Percentiles rank a stretch among this genome's conserved stretches.
phyloP scores from a whole-genome alignment of 2,888 invertebrate genomes.

The Eupelmus urozonus region DNA sequence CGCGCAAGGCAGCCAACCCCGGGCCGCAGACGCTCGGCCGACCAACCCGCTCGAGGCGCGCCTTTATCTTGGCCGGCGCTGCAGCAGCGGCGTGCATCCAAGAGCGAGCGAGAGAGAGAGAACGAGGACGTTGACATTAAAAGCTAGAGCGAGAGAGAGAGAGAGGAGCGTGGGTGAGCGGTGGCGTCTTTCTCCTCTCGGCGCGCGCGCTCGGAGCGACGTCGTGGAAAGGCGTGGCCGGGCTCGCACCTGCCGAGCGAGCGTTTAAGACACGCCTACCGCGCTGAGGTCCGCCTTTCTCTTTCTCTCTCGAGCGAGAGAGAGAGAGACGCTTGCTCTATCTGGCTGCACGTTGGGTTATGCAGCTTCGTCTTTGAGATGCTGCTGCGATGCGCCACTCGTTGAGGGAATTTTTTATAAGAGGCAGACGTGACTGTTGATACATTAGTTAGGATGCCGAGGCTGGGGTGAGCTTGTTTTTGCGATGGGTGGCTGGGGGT shows the following conservation, averaged over 20 bases:
- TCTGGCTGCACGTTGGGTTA: not conserved
- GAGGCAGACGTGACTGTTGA: slow-evolving; percentile 42
- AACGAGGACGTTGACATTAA: slow-evolving; percentile 62
- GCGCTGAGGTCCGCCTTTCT: slow-evolving; percentile 57
- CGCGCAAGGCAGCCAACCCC: too few relatives aligned
- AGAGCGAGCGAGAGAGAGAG: slow-evolving; percentile 9
- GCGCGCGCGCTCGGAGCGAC: slow-evolving; percentile 9
- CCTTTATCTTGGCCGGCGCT: slow-evolving; percentile 27
- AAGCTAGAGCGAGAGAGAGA: not conserved
- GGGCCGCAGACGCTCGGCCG: not conserved
- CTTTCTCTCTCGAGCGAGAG: slow-evolving; percentile 42
- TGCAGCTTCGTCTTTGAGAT: not conserved
- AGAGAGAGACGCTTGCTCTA: slow-evolving; percentile 23
- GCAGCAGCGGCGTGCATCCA: not conserved
- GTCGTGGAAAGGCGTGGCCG: slow-evolving; percentile 73
- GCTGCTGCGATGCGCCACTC: too few relatives aligned
- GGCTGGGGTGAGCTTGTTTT: too few relatives aligned
- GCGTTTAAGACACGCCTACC: slow-evolving; percentile 74
- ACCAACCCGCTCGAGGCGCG: not conserved
- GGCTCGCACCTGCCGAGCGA: slow-evolving; percentile 75
- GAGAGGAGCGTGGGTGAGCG: not conserved
- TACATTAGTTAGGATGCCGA: slow-evolving; percentile 34
- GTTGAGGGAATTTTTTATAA: slow-evolving; percentile 43
- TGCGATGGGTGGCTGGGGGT: too few relatives aligned
- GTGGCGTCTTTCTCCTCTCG: not conserved